Conservation (phyloP, 2,797 vertebrate genomes). For the Linurgus olivaceus region DNA sequence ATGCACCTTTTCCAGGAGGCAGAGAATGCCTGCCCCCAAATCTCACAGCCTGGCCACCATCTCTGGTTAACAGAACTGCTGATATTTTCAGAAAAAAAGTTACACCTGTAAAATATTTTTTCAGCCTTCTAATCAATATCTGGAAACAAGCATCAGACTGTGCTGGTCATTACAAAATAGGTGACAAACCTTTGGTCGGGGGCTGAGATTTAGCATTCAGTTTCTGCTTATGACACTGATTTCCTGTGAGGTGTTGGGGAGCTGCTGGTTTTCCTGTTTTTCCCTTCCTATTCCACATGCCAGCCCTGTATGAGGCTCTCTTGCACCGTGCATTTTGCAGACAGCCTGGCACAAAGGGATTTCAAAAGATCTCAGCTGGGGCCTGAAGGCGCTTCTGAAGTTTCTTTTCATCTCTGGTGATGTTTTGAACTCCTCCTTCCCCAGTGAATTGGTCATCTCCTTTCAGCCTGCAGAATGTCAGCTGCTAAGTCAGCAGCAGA, state of each 20-base stretch:
- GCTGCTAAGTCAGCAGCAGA: not conserved
- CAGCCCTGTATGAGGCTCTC: not conserved
- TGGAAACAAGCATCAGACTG: not conserved
- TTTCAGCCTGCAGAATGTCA: not conserved
- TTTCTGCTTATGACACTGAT: not conserved
- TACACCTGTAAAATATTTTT: not conserved
- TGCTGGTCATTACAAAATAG: not conserved
- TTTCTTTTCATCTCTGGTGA: not conserved
- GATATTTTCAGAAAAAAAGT: not conserved
- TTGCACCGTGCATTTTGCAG: not conserved
- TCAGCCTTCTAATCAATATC: not conserved
- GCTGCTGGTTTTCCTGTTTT: not conserved
- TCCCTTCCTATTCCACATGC: not conserved
- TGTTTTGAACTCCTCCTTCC: not conserved
- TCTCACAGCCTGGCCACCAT: not conserved
- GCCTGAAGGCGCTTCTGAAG: not conserved
- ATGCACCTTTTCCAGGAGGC: not conserved
- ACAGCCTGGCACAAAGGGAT: not conserved
- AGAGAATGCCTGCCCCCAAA: not conserved
- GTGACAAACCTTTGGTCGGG: not conserved
- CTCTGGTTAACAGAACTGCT: not conserved
- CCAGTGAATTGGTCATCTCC: not conserved
- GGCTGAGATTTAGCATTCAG: not conserved
- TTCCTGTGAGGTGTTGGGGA: not conserved
- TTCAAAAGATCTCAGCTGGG: not conserved